Base-by-base conservation (phyloP, 2,797 vertebrate species). In the Poecilia gillii region DNA sequence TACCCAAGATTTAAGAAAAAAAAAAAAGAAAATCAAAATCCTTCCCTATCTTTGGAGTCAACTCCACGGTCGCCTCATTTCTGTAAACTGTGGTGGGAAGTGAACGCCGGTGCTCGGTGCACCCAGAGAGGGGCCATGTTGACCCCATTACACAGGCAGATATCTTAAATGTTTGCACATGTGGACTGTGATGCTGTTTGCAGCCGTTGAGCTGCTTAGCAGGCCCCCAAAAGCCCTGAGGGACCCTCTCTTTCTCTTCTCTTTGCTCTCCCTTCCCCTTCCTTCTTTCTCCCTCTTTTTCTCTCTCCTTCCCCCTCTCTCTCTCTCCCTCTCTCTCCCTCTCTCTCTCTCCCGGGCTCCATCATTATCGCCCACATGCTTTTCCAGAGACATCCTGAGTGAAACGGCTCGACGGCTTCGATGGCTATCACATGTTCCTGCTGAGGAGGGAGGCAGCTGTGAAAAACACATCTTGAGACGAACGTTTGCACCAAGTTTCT, bases 81-180 rank as follows among this genome's bases (percentile, higher is more conserved):
- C 82, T 82, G 77, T 85, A 90, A 92, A 90, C 79, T 85, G 87
- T 72, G 80, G 39, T 84, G 87, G 84, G 87, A 90, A 92, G 87
- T 80, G 86, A 90, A 73, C 59, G 46, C 43, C 68, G 84, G 87
- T 78, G 88, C 89, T 90, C 31, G 12, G 82, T 86, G 89, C 88
- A 64, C 87, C 89, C 85, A 77, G 84, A 89, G 87, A 91, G 93
- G 88, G 89, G 87, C 91, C 89, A 85, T 76, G 74, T 86, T 93
- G 93, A 95, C 93, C 93, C 92, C 91, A 92, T 94, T 94, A 93
- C 92, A 87, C 20, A 53, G 92, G 91, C 91, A 92, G 90, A 92
- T 93, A 91, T 93, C 91, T 92, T 95, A 95, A 95, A 94, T 94
- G 93, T 92, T 95, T 95, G 92, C 95, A 95, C 93, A 95, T 95